Evolutionary conservation across 2,797 vertebrate genomes (phyloP).

Genomic region (Phalloptychus januarius): DNA sequence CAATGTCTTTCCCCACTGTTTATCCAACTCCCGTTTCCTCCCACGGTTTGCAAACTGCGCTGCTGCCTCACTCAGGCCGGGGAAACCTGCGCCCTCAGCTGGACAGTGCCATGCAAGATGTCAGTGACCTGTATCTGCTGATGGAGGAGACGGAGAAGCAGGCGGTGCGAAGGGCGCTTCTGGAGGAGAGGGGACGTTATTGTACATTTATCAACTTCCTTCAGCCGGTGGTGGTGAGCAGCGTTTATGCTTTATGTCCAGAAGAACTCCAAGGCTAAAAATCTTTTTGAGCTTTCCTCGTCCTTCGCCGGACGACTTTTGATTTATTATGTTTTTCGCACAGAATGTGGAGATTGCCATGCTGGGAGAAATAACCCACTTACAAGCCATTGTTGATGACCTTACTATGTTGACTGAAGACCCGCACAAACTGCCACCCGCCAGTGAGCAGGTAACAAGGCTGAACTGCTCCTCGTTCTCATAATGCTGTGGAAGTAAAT

Average conservation of each 20-base stretch:
- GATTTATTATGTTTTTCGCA: neutral
- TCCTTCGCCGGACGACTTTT: neutral
- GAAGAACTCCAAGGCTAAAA: neutral
- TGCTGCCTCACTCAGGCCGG: conserved; percentile 80
- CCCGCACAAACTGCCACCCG: conserved; percentile 94
- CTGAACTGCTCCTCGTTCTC: neutral
- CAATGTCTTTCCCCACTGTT: conserved; percentile 18
- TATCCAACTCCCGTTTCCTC: conserved; percentile 46
- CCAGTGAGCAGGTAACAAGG: conserved; percentile 93
- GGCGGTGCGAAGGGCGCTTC: conserved; percentile 92
- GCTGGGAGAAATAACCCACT: conserved; percentile 96
- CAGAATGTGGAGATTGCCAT: conserved; percentile 96
- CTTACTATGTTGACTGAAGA: conserved; percentile 91
- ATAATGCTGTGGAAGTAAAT: neutral
- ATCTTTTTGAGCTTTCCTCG: neutral
- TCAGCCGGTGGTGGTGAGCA: conserved; percentile 93
- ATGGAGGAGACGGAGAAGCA: conserved; percentile 98
- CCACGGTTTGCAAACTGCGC: conserved; percentile 34
- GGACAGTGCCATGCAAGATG: conserved; percentile 95
- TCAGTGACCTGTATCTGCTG: conserved; percentile 95
- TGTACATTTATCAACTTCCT: conserved; percentile 93
- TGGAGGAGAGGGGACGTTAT: conserved; percentile 94
- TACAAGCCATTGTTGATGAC: conserved; percentile 97
- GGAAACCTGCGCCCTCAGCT: conserved; percentile 96
- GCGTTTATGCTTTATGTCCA: neutral